phyloP scores from a whole-genome alignment of 2,113 vertebrate genomes.

The Nothoprocta perdicaria region DNA sequence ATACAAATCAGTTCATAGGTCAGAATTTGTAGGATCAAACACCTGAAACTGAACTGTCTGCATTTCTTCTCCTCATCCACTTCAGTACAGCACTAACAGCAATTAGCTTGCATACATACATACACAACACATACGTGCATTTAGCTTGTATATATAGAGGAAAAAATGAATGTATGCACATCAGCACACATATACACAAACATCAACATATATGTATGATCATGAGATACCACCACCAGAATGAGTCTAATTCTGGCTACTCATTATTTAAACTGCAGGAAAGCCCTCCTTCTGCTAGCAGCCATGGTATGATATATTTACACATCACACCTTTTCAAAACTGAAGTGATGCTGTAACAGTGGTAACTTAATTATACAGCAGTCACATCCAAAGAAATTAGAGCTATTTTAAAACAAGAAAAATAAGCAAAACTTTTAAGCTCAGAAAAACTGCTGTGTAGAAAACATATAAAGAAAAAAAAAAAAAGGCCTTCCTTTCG shows the following conservation, averaged over 20 bases:
- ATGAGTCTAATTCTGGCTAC: neutral
- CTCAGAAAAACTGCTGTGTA: neutral
- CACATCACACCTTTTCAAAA: conserved; percentile 10
- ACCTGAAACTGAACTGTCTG: neutral
- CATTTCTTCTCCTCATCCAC: neutral
- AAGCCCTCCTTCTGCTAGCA: conserved; percentile 39
- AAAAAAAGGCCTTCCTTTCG: neutral
- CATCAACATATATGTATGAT: neutral
- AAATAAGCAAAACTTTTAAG: conserved; percentile 17
- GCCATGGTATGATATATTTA: neutral
- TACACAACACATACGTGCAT: neutral
- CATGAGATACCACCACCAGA: neutral
- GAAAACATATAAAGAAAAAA: conserved; percentile 5
- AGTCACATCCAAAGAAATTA: conserved; percentile 36
- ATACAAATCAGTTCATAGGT: neutral
- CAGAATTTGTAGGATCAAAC: neutral
- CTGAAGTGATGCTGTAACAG: neutral
- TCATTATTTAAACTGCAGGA: conserved; percentile 25
- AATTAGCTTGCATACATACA: neutral
- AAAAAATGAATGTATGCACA: neutral
- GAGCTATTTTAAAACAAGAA: conserved; percentile 48
- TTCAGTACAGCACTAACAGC: neutral
- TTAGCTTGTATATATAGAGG: neutral
- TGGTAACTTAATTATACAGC: conserved; percentile 37
- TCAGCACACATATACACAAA: neutral